A percentile compares a stretch with the other conserved stretches of the same genome.
These are phyloP conservation scores for Rotaria sp. DNA, from an alignment of 2,888 invertebrate species.

Conservation along the genomic window DNA sequence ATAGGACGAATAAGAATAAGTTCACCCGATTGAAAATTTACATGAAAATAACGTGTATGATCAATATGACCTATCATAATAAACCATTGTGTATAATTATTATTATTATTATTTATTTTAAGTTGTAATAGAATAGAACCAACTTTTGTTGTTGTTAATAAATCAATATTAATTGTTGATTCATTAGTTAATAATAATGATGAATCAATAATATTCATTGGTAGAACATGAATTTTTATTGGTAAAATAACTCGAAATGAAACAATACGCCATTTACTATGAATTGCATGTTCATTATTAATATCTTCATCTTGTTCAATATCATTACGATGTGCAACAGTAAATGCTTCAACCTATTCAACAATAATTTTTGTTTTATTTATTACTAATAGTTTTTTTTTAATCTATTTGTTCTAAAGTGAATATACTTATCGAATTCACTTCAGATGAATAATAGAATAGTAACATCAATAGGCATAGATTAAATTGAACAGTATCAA, in stretches of 20 bases:
- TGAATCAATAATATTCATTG: not conserved
- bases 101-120: not conserved
- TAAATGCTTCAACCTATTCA: conserved; percentile 14
- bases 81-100: not conserved
- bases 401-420: too few species aligned
- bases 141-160: not conserved
- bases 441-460: too few species aligned
- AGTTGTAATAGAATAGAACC: not conserved
- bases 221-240: not conserved
- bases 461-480: too few species aligned
- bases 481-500: too few species aligned
- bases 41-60: conserved; percentile 27
- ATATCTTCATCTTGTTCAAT: not conserved
- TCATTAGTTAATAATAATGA: not conserved
- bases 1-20: not conserved
- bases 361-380: not conserved
- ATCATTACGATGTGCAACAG: not conserved
- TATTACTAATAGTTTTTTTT: too few species aligned
- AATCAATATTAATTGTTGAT: not conserved
- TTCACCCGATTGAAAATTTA: conserved; percentile 17
- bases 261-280: not conserved
- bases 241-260: not conserved
- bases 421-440: too few species aligned
- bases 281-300: not conserved
- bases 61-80: not conserved